Conservation (phyloP, 2,888 invertebrate species). For the Hydropsyche betteni region DNA sequence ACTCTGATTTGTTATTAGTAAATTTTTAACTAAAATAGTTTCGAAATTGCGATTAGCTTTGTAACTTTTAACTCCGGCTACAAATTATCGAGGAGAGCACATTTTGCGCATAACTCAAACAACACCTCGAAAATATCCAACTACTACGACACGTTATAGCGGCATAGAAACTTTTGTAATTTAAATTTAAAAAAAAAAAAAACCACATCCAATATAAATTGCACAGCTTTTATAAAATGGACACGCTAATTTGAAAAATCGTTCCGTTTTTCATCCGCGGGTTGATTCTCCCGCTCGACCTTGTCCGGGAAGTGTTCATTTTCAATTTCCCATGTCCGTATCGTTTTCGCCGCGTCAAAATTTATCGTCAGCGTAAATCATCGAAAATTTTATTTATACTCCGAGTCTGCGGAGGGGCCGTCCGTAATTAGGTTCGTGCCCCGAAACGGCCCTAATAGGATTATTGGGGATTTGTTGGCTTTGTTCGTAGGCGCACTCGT, state of each 20-base stretch:
- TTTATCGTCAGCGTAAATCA: constrained; percentile 22
- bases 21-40: too few species aligned
- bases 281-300: not conserved
- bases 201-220: too few species aligned
- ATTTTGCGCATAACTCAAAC: too few species aligned
- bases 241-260: not conserved
- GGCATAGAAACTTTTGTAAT: too few species aligned
- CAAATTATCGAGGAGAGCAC: too few species aligned
- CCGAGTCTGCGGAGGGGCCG: not conserved
- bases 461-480: constrained; percentile 36
- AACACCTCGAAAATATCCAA: too few species aligned
- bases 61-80: too few species aligned
- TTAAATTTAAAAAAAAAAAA: too few species aligned
- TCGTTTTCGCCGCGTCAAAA: not conserved
- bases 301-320: not conserved
- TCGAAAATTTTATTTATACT: constrained; percentile 30
- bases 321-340: constrained; percentile 3
- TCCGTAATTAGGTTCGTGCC: constrained; percentile 33
- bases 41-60: too few species aligned
- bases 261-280: not conserved
- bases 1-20: too few species aligned
- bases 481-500: constrained; percentile 15
- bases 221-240: too few species aligned
- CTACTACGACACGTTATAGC: too few species aligned
- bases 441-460: constrained; percentile 34